A percentile compares a stretch with the other conserved stretches of the same genome.
Conservation (phyloP, 2,113 vertebrate genomes). For the Grus americana region DNA sequence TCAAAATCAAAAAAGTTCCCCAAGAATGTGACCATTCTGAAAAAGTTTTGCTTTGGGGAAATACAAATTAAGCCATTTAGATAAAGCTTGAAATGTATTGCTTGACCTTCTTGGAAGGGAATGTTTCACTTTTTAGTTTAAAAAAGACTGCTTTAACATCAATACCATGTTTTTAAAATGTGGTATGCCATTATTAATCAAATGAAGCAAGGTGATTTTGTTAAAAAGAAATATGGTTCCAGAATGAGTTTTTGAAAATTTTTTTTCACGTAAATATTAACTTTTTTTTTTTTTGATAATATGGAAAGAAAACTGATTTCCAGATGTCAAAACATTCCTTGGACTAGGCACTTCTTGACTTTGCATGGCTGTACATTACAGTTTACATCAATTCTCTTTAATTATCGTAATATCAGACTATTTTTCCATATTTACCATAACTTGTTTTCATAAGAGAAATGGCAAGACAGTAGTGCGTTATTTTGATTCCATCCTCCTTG, state of each 20-base stretch:
- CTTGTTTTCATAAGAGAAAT: background rate
- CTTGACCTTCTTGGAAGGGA: background rate
- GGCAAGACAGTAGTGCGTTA: background rate
- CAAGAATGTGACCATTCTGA: rapidly evolving
- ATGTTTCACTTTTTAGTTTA: background rate
- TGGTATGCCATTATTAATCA: background rate
- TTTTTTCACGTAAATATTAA: background rate
- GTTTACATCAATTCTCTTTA: background rate
- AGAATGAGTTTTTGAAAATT: background rate
- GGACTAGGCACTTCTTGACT: background rate
- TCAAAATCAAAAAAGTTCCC: background rate
- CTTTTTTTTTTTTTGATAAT: background rate
- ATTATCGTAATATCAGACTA: background rate
- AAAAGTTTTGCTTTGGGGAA: background rate
- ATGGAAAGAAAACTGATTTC: background rate
- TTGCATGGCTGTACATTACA: background rate
- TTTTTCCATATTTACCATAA: background rate
- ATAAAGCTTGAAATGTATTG: background rate
- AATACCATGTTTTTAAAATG: background rate
- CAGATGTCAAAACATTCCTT: background rate
- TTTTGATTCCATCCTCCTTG: background rate
- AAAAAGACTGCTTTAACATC: background rate
- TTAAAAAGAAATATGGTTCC: background rate
- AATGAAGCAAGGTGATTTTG: background rate
- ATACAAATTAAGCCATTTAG: background rate